Percentiles rank a stretch among this genome's conserved stretches.
These are phyloP conservation scores for Epirrita christyi DNA, from an alignment of 2,888 invertebrate species.

Conservation along the genomic window DNA sequence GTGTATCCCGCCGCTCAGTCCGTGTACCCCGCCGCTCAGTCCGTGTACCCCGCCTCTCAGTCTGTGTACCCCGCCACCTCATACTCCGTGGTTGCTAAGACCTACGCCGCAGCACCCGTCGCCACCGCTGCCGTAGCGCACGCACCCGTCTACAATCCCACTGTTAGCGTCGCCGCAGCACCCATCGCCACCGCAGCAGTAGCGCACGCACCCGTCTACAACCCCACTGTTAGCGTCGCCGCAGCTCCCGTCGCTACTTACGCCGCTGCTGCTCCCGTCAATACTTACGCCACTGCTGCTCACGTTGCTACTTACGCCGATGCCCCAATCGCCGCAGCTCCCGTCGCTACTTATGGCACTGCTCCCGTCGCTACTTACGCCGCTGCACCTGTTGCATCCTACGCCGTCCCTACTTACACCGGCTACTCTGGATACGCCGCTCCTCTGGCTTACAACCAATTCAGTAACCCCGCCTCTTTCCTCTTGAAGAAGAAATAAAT, in stretches of 20 bases:
- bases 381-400: conserved; percentile 4
- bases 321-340: conserved; percentile 16
- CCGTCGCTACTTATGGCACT: conserved; percentile 6
- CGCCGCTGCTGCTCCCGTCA: neutral
- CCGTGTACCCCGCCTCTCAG: no score
- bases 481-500: conserved; percentile 17
- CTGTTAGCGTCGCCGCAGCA: no score
- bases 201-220: no score
- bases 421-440: conserved; percentile 19
- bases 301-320: conserved; percentile 6
- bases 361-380: conserved; percentile 11
- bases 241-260: neutral
- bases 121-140: neutral
- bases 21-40: neutral
- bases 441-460: conserved; percentile 14
- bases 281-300: conserved; percentile 2
- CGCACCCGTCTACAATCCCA: no score
- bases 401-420: conserved; percentile 23
- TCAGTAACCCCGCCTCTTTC: no score
- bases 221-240: no score
- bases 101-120: neutral
- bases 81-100: neutral
- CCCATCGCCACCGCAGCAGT: no score
- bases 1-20: conserved; percentile 8
- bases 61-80: neutral